These are phyloP conservation scores for Melanotaenia duboulayi DNA, from an alignment of 2,113 vertebrate genomes.

Conservation along the genomic window DNA sequence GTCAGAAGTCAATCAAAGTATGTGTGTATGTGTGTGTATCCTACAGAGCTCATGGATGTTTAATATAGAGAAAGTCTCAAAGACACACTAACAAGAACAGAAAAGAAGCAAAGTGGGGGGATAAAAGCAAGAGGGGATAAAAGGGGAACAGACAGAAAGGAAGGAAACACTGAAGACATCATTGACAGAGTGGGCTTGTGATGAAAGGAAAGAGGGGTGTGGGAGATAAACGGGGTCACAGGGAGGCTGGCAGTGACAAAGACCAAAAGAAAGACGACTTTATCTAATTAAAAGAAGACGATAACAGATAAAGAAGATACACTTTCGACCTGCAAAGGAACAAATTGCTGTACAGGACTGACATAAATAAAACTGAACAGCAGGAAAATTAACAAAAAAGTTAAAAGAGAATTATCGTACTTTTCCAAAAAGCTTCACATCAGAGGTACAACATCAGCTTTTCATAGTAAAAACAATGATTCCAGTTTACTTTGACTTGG, in stretches of 20 bases:
- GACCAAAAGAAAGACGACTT: conserved; percentile 11
- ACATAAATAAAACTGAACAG: not conserved
- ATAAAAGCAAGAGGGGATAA: conserved; percentile 53
- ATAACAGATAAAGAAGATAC: conserved; percentile 1
- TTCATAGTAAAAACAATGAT: too few relatives aligned
- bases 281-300: conserved; percentile 22
- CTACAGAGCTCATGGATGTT: conserved; percentile 29
- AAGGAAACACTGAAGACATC: conserved; percentile 53
- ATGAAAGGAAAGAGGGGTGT: conserved; percentile 53
- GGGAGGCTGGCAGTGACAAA: conserved; percentile 35
- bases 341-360: not conserved
- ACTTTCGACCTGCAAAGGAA: not conserved
- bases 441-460: too few relatives aligned
- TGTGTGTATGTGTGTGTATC: not conserved
- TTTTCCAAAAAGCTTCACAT: too few relatives aligned
- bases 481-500: too few relatives aligned
- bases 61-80: not conserved
- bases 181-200: conserved; percentile 17
- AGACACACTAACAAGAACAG: conserved; percentile 44
- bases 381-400: not conserved
- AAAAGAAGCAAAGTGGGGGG: conserved; percentile 32
- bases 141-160: conserved; percentile 40
- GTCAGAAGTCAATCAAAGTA: not conserved
- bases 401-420: not conserved
- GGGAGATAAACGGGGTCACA: conserved; percentile 40